Evolutionary conservation across 2,113 vertebrate genomes (phyloP), one percentile per base, ranked within the genome.

Genomic region (Leptosomus discolor): DNA sequence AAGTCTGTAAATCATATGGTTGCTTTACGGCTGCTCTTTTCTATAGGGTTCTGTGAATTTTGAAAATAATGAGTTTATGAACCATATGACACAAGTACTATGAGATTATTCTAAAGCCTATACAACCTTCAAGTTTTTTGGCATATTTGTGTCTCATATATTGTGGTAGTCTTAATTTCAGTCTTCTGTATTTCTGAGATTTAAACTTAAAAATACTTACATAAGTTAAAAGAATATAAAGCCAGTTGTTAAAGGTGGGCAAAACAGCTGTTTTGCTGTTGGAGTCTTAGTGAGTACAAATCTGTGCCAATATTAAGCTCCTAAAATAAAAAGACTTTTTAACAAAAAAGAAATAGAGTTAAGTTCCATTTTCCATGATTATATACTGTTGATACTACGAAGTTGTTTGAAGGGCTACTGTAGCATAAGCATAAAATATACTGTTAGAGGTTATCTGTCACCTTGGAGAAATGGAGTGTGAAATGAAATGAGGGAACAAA

Each of bases 381-480:
- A 29, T 65, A 5, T 51, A 34, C 7, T 78, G 43, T 58, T 58
- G 53, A 17, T 68, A 46, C 11, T 70, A 32, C 11, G 7, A 1
- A 57, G 17, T 29, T 75, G 34, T 39, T 71, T 65, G 50, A 63
- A 86, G 46, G 46, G 29, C 29, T 61, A 0, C 10, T 0, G 0
- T 45, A 39, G 9, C 37, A 24, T 73, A 63, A 80, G 34, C 21
- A 4, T 57, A 2, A 4, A 41, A 19, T 30, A 26, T 65, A 23
- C 36, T 53, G 16, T 61, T 69, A 54, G 61, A 71, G 19, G 5
- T 92, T 92, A 46, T 90, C 41, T 53, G 63, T 86, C 71, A 69
- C 53, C 71, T 92, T 86, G 80, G 70, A 83, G 63, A 73, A 96
- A 65, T 19, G 3, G 50, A 74, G 24, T 56, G 56, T 87, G 79